phyloP scores from a whole-genome alignment of 2,888 invertebrate genomes.

The Drosophila mayaguana region DNA sequence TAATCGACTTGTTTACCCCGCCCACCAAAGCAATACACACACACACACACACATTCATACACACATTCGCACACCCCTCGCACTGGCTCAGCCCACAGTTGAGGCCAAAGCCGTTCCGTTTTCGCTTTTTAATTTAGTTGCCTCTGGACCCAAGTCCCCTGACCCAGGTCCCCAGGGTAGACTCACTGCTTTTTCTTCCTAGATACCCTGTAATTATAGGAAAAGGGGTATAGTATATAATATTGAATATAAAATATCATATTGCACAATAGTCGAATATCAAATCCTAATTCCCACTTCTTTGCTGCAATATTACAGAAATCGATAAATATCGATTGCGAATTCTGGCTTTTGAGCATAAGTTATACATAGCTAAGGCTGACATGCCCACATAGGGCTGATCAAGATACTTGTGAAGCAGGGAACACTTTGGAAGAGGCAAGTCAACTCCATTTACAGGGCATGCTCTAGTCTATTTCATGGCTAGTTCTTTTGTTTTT shows the following conservation, averaged over 20 bases:
- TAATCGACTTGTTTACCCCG: conserved; percentile 61
- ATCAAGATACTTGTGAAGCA: too few species aligned
- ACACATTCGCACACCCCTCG: neutral
- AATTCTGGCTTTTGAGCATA: too few species aligned
- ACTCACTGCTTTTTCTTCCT: conserved; percentile 13
- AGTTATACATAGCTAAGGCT: too few species aligned
- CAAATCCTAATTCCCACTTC: too few species aligned
- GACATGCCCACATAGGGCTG: too few species aligned
- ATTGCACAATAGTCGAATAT: too few species aligned
- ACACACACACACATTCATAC: neutral
- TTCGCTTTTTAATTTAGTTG: conserved; percentile 74
- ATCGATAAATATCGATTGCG: too few species aligned
- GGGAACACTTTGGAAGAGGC: too few species aligned
- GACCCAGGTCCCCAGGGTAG: conserved; percentile 57
- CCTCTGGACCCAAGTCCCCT: conserved; percentile 16
- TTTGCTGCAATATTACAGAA: too few species aligned
- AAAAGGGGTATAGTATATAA: neutral
- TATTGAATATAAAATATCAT: too few species aligned
- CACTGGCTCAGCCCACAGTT: conserved; percentile 11
- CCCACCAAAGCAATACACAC: conserved; percentile 1
- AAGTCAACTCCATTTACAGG: neutral
- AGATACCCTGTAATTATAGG: neutral
- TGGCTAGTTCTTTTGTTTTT: neutral
- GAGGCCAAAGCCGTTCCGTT: conserved; percentile 42
- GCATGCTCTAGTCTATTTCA: neutral